Percentiles rank a stretch among this genome's conserved stretches.
Conservation (phyloP, 2,797 vertebrate species). For the Benthosema pterotum region DNA sequence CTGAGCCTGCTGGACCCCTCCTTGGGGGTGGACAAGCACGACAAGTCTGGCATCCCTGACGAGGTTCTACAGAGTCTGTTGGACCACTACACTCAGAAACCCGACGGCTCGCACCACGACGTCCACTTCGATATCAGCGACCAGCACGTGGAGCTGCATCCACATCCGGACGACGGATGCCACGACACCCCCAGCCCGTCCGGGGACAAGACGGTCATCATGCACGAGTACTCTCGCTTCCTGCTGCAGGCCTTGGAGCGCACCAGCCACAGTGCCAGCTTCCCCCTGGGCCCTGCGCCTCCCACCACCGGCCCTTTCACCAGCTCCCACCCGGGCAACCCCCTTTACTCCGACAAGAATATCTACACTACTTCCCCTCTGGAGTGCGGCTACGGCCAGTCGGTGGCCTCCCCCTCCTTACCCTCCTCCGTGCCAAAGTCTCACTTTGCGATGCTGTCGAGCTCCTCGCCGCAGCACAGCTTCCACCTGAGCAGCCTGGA, state of each 20-base stretch:
- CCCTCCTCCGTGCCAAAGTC: slow-evolving; percentile 95
- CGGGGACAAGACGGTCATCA: slow-evolving; percentile 89
- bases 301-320: slow-evolving; percentile 60
- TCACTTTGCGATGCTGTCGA: slow-evolving; percentile 93
- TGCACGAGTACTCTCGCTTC: slow-evolving; percentile 98
- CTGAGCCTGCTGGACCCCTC: slow-evolving; percentile 88
- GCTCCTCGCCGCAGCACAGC: slow-evolving; percentile 86
- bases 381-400: slow-evolving; percentile 92
- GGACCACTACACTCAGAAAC: slow-evolving; percentile 94
- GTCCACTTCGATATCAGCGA: slow-evolving; percentile 89
- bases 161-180: slow-evolving; percentile 65
- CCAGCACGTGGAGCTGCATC: slow-evolving; percentile 89
- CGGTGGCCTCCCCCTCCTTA: slow-evolving; percentile 80
- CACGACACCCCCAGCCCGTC: slow-evolving; percentile 81
- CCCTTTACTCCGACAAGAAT: slow-evolving; percentile 92
- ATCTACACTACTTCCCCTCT: slow-evolving; percentile 93
- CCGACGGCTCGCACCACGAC: slow-evolving; percentile 87
- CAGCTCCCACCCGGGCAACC: slow-evolving; percentile 62
- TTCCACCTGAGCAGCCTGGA: slow-evolving; percentile 94
- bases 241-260: slow-evolving; percentile 98
- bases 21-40: slow-evolving; percentile 86
- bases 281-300: slow-evolving; percentile 84
- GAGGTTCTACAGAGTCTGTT: slow-evolving; percentile 97
- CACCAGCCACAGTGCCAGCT: slow-evolving; percentile 92
- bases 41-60: slow-evolving; percentile 95